Evolutionary conservation across 2,113 vertebrate genomes (phyloP).

Genomic region (Murina feae): DNA sequence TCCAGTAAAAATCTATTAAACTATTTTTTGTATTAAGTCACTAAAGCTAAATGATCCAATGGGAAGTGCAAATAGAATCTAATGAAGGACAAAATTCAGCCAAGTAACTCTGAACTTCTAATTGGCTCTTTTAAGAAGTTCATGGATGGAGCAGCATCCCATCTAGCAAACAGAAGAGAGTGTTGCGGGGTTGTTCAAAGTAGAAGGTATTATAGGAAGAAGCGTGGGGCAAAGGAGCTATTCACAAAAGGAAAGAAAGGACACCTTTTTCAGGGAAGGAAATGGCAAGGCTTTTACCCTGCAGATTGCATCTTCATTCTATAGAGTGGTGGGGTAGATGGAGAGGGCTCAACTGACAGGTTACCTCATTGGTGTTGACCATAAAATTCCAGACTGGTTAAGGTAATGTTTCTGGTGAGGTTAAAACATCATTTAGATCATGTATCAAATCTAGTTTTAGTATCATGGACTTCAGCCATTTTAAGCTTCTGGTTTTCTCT

Average conservation of each 20-base stretch:
- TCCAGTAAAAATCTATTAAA: slow-evolving; percentile 27
- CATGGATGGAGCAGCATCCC: neutral
- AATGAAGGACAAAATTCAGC: neutral
- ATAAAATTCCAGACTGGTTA: neutral
- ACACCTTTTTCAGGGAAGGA: neutral
- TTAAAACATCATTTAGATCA: neutral
- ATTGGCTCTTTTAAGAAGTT: neutral
- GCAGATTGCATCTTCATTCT: neutral
- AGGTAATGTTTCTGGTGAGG: neutral
- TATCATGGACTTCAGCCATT: neutral
- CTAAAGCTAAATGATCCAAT: neutral
- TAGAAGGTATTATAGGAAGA: neutral
- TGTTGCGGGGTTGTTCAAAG: too few species aligned
- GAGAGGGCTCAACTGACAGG: neutral
- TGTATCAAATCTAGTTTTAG: neutral
- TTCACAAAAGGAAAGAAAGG: neutral
- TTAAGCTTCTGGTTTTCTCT: neutral
- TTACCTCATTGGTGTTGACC: neutral
- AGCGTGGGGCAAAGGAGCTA: neutral
- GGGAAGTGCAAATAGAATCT: neutral
- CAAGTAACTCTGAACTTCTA: neutral
- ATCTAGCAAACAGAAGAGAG: neutral
- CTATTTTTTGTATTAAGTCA: slow-evolving; percentile 29
- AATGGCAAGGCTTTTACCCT: neutral
- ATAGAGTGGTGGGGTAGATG: neutral